These are phyloP conservation scores for Phoebastria nigripes DNA, from an alignment of 2,797 vertebrate species.

Conservation along the genomic window DNA sequence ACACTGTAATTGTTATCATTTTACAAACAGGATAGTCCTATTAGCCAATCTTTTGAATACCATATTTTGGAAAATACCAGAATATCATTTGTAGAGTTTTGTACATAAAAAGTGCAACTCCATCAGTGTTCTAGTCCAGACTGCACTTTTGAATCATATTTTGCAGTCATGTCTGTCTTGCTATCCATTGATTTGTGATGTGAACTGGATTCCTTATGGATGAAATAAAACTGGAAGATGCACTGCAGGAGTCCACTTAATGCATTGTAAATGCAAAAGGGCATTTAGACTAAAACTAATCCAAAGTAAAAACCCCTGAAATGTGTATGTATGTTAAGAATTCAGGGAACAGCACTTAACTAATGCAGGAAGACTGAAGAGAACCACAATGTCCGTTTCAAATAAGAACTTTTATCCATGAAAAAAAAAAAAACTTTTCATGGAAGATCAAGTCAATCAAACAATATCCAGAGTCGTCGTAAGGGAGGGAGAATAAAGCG, in stretches of 20 bases:
- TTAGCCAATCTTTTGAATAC: not conserved
- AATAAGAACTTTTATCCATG: not conserved
- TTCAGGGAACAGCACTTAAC: not conserved
- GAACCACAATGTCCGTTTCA: not conserved
- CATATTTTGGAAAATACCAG: not conserved
- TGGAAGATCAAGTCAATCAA: not conserved
- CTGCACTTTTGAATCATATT: not conserved
- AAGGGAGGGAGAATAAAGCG: not conserved
- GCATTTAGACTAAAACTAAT: not conserved
- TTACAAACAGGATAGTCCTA: not conserved
- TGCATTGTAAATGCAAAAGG: not conserved
- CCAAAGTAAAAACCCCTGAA: not conserved
- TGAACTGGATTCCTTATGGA: not conserved
- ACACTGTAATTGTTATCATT: not conserved
- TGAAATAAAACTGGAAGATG: not conserved
- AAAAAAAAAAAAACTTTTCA: not conserved
- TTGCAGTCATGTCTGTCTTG: not conserved
- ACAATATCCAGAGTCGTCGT: not conserved
- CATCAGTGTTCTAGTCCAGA: not conserved
- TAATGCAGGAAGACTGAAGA: not conserved
- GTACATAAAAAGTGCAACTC: not conserved
- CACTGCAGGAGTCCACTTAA: not conserved
- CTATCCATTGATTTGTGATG: not conserved
- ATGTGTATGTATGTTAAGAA: rapidly evolving
- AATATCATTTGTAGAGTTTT: not conserved